These are phyloP conservation scores for Machimus rusticus DNA, from an alignment of 2,888 invertebrate species.

Conservation along the genomic window DNA sequence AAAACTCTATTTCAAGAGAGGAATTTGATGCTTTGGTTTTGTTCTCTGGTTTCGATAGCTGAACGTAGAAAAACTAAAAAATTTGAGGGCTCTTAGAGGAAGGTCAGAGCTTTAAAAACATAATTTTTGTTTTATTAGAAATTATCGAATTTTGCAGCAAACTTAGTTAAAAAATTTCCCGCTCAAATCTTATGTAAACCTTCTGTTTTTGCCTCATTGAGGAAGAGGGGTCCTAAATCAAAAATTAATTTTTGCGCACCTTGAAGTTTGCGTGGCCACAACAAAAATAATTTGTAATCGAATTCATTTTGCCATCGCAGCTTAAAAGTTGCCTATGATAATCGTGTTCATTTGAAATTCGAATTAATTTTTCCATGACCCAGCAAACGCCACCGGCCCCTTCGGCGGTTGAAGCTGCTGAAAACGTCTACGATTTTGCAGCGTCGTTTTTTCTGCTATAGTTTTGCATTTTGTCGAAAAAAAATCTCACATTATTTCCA, in stretches of 20 bases:
- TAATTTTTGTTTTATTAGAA: too few relatives aligned
- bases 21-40: too few relatives aligned
- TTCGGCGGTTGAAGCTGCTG: not conserved
- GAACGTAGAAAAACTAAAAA: too few relatives aligned
- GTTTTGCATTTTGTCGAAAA: not conserved
- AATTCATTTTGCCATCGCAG: not conserved
- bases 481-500: not conserved
- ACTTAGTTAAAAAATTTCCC: not conserved
- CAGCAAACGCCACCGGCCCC: not conserved
- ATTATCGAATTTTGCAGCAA: not conserved
- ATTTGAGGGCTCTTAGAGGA: too few relatives aligned
- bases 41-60: too few relatives aligned
- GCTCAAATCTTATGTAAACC: not conserved
- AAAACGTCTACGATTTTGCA: not conserved
- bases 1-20: too few relatives aligned
- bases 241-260: not conserved
- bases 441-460: not conserved
- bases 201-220: not conserved
- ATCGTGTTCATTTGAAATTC: not conserved
- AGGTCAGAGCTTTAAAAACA: too few relatives aligned
- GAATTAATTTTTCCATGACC: slow-evolving; percentile 15
- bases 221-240: not conserved
- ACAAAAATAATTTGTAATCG: not conserved
- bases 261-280: not conserved
- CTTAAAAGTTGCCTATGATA: not conserved